Percentiles rank a stretch among this genome's conserved stretches.
phyloP scores from a whole-genome alignment of 2,113 vertebrate species.

The Brachypodius melanocephalos region DNA sequence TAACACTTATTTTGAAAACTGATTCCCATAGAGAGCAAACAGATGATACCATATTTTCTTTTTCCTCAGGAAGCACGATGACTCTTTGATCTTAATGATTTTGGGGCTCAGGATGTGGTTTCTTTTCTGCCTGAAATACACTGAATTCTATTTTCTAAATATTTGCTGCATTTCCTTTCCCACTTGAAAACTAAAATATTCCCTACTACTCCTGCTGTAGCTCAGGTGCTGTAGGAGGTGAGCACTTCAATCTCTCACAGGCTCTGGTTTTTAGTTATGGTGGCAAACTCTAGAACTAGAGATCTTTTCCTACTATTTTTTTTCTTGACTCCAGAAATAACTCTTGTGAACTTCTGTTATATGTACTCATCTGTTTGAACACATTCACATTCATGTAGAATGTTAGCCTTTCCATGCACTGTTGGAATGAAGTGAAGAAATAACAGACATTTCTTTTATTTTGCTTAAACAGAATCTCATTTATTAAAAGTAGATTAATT shows the following conservation, averaged over 20 bases:
- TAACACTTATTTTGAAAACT: slow-evolving; percentile 6
- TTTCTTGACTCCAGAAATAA: neutral
- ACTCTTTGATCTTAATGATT: neutral
- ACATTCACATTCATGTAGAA: neutral
- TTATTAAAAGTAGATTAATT: neutral
- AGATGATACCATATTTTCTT: neutral
- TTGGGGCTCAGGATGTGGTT: neutral
- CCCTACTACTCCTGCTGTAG: neutral
- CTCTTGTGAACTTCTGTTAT: neutral
- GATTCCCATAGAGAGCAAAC: slow-evolving; percentile 11
- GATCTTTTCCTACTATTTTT: neutral
- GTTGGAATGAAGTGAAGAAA: neutral
- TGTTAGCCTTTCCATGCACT: neutral
- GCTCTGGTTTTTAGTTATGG: neutral
- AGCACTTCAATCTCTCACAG: neutral
- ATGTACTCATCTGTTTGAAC: neutral
- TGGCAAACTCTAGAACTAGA: neutral
- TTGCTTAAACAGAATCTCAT: neutral
- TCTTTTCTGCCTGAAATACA: neutral
- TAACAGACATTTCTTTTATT: neutral
- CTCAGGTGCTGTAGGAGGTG: neutral
- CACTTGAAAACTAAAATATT: slow-evolving; percentile 4
- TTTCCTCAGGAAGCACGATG: neutral
- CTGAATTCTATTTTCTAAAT: neutral
- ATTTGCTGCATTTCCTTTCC: slow-evolving; percentile 34